Base-by-base conservation (phyloP, 2,888 invertebrate species). In the Tipula unca region DNA sequence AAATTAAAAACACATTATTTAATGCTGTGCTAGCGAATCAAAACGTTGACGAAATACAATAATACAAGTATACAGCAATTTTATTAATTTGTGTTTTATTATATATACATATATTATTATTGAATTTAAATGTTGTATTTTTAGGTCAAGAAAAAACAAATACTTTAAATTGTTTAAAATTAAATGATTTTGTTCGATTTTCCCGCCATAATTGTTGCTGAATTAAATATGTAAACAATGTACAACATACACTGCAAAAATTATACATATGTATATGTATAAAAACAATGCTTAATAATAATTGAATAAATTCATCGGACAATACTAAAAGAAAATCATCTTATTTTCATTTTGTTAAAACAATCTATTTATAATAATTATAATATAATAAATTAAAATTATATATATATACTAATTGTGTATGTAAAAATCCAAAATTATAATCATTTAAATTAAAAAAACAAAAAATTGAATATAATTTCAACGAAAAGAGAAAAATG, bases 231-330 rank as follows among this genome's bases (percentile, higher is more conserved):
- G 17, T 2, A 48, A 48, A 20, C 69, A 69, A 69, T 20, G n/a
- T n/a, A 69, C 25, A 69, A 69, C 10, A 25, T 69, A 69, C 69
- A 69, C 69, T 25, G 69, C 69, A 25, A 69, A 69, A 69, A 69
- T 69, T 69, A 69, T 69, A 42, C n/a, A n/a, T n/a, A n/a, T n/a
- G n/a, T n/a, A 69, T 13, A 10, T 20, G 3, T 25, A 69, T 10
- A 25, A 25, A 69, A 10, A 25, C 20, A 69, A 69, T 25, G 69
- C 69, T 69, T 69, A 69, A 48, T n/a, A n/a, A n/a, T n/a, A n/a
- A n/a, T n/a, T 39, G 39, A 48, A 69, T 69, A 69, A 69, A 69
- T 69, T 69, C 69, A 69, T 69, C 69, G 69, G 69, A 69, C 69
- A 69, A 69, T 69, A 69, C 69, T 69, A 69, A 69, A 54, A 54